Conservation (phyloP, 2,113 vertebrate genomes). For the Melanerpes aurifrons region DNA sequence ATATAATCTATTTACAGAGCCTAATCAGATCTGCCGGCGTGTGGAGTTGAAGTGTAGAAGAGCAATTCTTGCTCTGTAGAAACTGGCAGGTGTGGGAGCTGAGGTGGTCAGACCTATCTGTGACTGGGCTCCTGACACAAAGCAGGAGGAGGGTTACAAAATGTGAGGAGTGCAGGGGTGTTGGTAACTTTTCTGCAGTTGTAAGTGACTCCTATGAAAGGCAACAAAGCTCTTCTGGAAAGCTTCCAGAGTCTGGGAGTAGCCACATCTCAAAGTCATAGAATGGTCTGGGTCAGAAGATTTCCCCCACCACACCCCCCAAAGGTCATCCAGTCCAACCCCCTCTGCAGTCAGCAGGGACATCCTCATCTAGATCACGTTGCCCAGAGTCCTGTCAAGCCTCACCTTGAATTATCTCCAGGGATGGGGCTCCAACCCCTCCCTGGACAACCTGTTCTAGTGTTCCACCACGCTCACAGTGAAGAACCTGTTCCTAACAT, state of each 20-base stretch:
- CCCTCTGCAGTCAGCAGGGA: no score
- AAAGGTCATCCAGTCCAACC: no score
- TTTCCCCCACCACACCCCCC: no score
- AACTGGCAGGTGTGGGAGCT: neutral
- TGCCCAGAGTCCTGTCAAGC: no score
- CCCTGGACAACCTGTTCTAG: no score
- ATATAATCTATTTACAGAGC: slow-evolving; percentile 49
- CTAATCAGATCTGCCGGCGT: neutral
- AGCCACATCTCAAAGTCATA: neutral
- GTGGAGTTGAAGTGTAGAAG: neutral
- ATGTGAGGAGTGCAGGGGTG: rapidly evolving
- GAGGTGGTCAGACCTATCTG: neutral
- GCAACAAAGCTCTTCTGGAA: neutral
- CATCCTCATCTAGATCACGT: no score
- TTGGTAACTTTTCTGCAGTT: neutral
- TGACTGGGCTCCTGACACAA: neutral
- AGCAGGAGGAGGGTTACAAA: no score
- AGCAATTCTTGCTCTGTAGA: neutral
- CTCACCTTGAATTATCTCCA: no score
- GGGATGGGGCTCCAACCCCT: no score
- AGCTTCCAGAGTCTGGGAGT: neutral
- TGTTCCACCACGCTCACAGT: no score
- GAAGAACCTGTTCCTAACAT: no score
- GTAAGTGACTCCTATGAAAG: neutral
- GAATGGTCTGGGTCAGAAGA: no score